phyloP scores from a whole-genome alignment of 1,140 invertebrate genomes.

The Listronotus bonariensis region DNA sequence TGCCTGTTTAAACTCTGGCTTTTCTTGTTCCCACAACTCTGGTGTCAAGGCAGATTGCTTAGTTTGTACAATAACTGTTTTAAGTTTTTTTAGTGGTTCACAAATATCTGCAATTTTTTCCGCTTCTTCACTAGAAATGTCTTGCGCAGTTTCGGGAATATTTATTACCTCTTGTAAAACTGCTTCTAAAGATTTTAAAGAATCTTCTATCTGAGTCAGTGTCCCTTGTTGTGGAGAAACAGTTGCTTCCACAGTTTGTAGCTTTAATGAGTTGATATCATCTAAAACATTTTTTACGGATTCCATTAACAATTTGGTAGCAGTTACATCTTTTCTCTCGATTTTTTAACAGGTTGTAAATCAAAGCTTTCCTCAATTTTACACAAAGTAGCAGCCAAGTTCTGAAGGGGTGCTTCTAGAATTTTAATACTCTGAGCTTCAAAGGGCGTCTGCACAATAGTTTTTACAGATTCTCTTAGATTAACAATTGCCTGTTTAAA shows the following conservation, averaged over 20 bases:
- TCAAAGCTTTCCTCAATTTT: slow-evolving; percentile 1
- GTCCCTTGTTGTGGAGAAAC: slow-evolving; percentile 10
- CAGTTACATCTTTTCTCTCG: background rate
- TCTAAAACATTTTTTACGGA: background rate
- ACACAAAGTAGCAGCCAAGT: slow-evolving; percentile 5
- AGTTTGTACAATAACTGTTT: background rate
- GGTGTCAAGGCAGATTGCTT: background rate
- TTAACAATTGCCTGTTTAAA: slow-evolving; percentile 9
- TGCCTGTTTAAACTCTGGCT: slow-evolving; percentile 15
- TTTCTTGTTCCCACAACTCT: background rate
- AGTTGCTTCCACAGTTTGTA: slow-evolving; percentile 2
- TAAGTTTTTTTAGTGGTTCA: background rate
- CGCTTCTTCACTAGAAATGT: slow-evolving; percentile 1
- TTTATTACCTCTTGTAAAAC: slow-evolving; percentile 11
- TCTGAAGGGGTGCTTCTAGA: slow-evolving; percentile 6
- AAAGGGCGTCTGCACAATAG: background rate
- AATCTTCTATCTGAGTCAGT: slow-evolving; percentile 7
- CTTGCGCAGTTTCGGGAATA: slow-evolving; percentile 3
- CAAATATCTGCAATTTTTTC: background rate
- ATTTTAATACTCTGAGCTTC: slow-evolving; percentile 4
- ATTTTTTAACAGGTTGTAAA: background rate
- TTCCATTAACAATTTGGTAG: slow-evolving; percentile 1
- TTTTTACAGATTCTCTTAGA: slow-evolving; percentile 9
- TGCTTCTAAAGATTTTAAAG: slow-evolving; percentile 5
- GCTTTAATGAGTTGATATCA: background rate